Percentiles rank a stretch among this genome's conserved stretches.
phyloP scores from a whole-genome alignment of 2,797 vertebrate species.

The Trachurus trachurus region DNA sequence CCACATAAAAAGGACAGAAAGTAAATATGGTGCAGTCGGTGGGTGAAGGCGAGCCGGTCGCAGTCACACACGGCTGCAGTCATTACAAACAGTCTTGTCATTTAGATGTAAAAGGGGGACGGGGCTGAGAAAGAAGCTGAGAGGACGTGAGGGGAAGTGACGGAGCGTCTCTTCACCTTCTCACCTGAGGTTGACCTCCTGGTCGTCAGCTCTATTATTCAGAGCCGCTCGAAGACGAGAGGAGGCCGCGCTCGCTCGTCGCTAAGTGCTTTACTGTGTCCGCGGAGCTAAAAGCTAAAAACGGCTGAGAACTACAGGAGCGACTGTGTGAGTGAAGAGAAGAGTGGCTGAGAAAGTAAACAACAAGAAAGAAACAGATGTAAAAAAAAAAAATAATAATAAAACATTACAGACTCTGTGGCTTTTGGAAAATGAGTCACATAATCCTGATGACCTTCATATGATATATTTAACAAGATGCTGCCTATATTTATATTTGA shows the following conservation, averaged over 20 bases:
- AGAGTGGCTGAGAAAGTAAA: slow-evolving; percentile 1
- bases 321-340: neutral
- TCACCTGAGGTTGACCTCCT: slow-evolving; percentile 32
- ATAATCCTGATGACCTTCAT: slow-evolving; percentile 31
- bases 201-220: slow-evolving; percentile 47
- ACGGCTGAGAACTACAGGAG: neutral
- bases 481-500: slow-evolving; percentile 38
- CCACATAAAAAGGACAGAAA: neutral
- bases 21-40: neutral
- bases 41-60: neutral
- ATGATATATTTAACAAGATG: neutral
- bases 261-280: slow-evolving; percentile 65
- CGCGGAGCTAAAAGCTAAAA: slow-evolving; percentile 7
- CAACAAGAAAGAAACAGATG: slow-evolving; percentile 13
- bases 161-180: slow-evolving; percentile 31
- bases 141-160: neutral
- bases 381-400: neutral
- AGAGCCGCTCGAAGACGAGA: slow-evolving; percentile 10
- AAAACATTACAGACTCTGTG: slow-evolving; percentile 6
- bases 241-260: slow-evolving; percentile 11
- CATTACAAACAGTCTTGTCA: neutral
- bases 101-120: neutral
- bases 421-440: slow-evolving; percentile 11
- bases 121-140: neutral
- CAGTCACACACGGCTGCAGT: neutral